Base-by-base conservation (phyloP, 2,797 vertebrate species). In the Acrossocheilus fasciatus region DNA sequence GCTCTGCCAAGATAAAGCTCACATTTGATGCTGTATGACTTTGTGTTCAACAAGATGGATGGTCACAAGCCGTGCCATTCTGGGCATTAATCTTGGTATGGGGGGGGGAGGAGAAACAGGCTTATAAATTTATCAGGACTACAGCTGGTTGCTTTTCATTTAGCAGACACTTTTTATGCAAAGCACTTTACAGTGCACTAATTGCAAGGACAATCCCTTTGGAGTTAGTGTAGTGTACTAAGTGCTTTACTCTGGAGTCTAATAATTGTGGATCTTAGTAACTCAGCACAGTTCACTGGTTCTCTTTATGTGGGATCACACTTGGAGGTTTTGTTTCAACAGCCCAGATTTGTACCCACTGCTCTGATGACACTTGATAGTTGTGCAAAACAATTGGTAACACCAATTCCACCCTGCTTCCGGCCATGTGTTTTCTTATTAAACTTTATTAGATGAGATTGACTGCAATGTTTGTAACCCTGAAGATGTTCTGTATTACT, bases 21-120 rank as follows among this genome's bases (percentile, higher is more conserved):
- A 88, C 87, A 91, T 92, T 91, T 93, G 88, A 96, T 95, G 89
- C 50, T 1, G 73, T 93, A 91, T 93, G 95, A 95, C 94, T 94
- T 87, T 90, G 88, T 82, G 89, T 90, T 89, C 88, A 91, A 88
- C 84, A 93, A 95, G 94, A 96, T 93, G 92, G 92, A 96, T 95
- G 94, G 91, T 88, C 91, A 91, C 82, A 91, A 93, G 81, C 74
- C 64, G 30, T 87, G 70, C 59, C 84, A 83, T 88, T 83, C 52
- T 54, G 64, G 54, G 17, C 72, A 80, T 78, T 82, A 20, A 52
- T 80, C 50, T 85, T 41, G n/a, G 54, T 80, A 52, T 80, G 57
- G 4, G 45, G 20, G 7, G 14, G 15, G 36, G 7, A 7, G 41
- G 41, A 41, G 72, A 72, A 39, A 30, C 43, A 52, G 34, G 57